Evolutionary conservation across 2,888 invertebrate genomes (phyloP), one percentile per base, ranked within the genome.

Genomic region (Pyrrhia umbra): DNA sequence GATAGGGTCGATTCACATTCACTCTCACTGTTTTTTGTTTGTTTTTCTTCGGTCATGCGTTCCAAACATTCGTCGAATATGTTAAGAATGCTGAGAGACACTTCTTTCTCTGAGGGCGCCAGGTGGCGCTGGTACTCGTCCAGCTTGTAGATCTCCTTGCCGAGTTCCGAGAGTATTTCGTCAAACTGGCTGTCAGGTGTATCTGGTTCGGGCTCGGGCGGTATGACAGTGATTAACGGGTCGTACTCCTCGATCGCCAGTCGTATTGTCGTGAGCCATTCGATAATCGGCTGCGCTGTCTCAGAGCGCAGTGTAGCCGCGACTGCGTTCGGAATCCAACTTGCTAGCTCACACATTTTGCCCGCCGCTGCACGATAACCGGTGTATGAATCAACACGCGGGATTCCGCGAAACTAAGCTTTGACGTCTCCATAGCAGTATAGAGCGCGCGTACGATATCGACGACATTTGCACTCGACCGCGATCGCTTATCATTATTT

Each of bases 271-370:
- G 87, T 77, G n/a, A 95, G 86, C 95, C 95, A 95, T 57, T 92
- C 93, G 87, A 93, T 83, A 21, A 94, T 81, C 39, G 93, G 91
- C 79, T 87, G 87, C 73, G 92, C 87, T 79, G 91, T 86, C 57
- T 87, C 87, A 75, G 86, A 82, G 85, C 89, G 88, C 84, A 93
- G 91, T 92, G 93, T 93, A 67, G 81, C 89, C 90, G 92, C 92
- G 64, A 93, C 92, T 80, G 90, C 94, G 92, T 86, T 89, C 90
- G 95, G 95, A 85, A 95, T 90, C 94, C 94, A 95, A 94, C 94
- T 94, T 88, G 91, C 88, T 83, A 91, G 88, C 84, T 92, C 93
- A 85, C 92, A 92, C 91, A 93, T 91, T 80, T 77, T 88, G 86
- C 81, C 83, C 83, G 75, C 82, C 85, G 84, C 84, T 84, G 78